Evolutionary conservation across 2,888 invertebrate species (phyloP).

Genomic region (Molorchus minor): DNA sequence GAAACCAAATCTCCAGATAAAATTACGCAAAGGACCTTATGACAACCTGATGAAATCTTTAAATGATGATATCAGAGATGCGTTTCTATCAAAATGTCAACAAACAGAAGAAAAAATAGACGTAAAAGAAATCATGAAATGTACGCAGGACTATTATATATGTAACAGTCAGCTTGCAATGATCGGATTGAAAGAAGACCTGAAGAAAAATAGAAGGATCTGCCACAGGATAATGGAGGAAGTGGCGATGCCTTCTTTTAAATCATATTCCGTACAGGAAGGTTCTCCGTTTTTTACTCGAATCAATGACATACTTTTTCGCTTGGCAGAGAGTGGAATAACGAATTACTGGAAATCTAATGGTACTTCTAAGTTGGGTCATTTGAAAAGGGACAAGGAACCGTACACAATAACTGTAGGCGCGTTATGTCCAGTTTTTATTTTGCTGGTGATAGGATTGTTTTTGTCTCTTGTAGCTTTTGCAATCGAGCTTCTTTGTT

Average conservation of each 20-base stretch:
- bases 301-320: not conserved
- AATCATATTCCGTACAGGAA: not conserved
- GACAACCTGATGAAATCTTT: not conserved
- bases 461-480: not conserved
- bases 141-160: not conserved
- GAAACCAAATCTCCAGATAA: not conserved
- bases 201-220: not conserved
- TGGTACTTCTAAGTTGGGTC: not conserved
- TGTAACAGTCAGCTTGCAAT: not conserved
- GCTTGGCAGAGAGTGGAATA: not conserved
- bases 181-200: not conserved
- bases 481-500: not conserved
- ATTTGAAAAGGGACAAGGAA: not conserved
- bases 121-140: not conserved
- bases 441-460: not conserved
- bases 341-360: not conserved
- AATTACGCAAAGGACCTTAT: not conserved
- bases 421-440: not conserved
- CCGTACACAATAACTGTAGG: not conserved
- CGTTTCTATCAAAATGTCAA: not conserved
- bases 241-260: not conserved
- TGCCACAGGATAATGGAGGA: slow-evolving; percentile 17
- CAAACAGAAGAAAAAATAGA: not conserved
- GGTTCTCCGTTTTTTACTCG: slow-evolving; percentile 7
- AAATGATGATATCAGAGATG: not conserved